A percentile compares a stretch with the other conserved stretches of the same genome.
Evolutionary conservation across 2,113 vertebrate species (phyloP).

Genomic region (Fulmarus glacialis): DNA sequence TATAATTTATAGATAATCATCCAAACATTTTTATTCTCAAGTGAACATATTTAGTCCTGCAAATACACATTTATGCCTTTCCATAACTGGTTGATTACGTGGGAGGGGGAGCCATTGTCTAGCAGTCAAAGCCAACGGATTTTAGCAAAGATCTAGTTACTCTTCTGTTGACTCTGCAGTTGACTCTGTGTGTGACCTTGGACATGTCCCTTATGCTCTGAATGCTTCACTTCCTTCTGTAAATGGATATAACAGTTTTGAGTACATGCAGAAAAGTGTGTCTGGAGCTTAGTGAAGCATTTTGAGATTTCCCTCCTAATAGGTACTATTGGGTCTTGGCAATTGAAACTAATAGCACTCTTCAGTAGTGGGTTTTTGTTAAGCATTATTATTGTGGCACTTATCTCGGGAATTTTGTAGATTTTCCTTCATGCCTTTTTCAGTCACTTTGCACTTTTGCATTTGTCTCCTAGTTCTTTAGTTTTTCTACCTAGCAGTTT

Average conservation of each 20-base stretch:
- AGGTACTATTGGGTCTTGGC: neutral
- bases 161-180: slow-evolving; percentile 55
- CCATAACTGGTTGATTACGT: slow-evolving; percentile 58
- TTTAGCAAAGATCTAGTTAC: slow-evolving; percentile 49
- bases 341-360: neutral
- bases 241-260: neutral
- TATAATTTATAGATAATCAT: slow-evolving; percentile 55
- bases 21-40: slow-evolving; percentile 55
- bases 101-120: slow-evolving; percentile 68
- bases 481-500: neutral
- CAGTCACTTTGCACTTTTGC: neutral
- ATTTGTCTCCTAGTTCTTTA: neutral
- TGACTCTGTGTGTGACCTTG: slow-evolving; percentile 64
- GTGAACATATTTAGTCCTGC: slow-evolving; percentile 30
- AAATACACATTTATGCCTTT: slow-evolving; percentile 49
- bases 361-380: neutral
- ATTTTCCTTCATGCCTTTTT: neutral
- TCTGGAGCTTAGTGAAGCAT: neutral
- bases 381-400: neutral
- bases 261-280: neutral
- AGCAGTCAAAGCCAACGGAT: slow-evolving; percentile 63
- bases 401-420: neutral
- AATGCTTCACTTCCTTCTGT: slow-evolving; percentile 57
- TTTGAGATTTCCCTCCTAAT: neutral
- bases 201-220: slow-evolving; percentile 37